Conservation (phyloP, 2,888 invertebrate species). For the Allophyes oxyacanthae region DNA sequence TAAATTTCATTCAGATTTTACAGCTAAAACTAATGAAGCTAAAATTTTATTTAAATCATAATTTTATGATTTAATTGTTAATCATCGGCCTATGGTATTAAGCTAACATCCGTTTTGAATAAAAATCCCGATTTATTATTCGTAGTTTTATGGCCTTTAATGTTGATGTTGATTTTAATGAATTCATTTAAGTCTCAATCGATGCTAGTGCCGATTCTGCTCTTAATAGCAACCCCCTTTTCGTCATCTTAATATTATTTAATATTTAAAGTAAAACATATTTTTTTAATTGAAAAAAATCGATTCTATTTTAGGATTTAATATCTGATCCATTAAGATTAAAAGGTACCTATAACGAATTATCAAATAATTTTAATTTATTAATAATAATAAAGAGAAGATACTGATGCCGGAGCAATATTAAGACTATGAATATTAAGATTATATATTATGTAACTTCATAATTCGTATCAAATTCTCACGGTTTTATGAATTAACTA, state of each 20-base stretch:
- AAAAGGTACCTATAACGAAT: no score
- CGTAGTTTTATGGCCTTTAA: constrained; percentile 12
- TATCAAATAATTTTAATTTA: no score
- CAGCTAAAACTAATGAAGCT: constrained; percentile 38
- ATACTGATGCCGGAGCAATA: not conserved
- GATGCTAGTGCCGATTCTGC: no score
- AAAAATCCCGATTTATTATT: constrained; percentile 29
- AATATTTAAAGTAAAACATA: no score
- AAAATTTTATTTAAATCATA: constrained; percentile 25
- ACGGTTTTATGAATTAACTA: not conserved
- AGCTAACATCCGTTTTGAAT: constrained; percentile 33
- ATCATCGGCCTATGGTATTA: constrained; percentile 18
- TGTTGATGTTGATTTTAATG: constrained; percentile 12
- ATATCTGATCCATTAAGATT: no score
- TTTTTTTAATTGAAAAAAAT: no score
- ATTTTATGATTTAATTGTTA: constrained; percentile 31
- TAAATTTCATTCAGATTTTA: constrained; percentile 42
- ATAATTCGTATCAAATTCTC: not conserved
- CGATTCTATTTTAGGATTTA: no score
- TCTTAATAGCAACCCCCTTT: no score
- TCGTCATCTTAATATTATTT: no score
- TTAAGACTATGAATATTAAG: not conserved
- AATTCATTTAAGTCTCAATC: no score
- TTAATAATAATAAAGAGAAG: no score
- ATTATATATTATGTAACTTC: not conserved